Percentiles rank a stretch among this genome's conserved stretches.
Evolutionary conservation across 2,797 vertebrate genomes (phyloP).

Genomic region (Megaceryle alcyon): DNA sequence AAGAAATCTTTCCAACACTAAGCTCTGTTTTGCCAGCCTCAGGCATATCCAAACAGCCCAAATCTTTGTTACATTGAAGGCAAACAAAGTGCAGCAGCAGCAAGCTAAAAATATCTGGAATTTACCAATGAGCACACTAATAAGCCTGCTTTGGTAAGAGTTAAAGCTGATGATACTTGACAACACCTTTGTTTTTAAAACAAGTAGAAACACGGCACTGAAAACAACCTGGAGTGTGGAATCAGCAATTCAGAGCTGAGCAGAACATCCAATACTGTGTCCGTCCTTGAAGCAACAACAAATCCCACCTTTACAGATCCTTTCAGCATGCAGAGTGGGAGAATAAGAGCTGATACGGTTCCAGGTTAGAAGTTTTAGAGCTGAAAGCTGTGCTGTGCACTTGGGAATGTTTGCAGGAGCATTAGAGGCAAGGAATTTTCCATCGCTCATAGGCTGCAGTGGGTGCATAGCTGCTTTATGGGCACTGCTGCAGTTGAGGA

Average conservation of each 20-base stretch:
- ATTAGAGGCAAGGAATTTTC: conserved; percentile 60
- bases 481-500: background rate
- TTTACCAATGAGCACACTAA: conserved; percentile 46
- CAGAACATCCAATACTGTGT: background rate
- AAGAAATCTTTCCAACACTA: conserved; percentile 39
- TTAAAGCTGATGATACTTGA: conserved; percentile 54
- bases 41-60: conserved; percentile 49
- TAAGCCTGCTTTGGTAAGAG: conserved; percentile 35
- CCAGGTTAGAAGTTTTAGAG: conserved; percentile 53
- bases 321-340: conserved; percentile 5
- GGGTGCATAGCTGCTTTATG: background rate
- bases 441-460: background rate
- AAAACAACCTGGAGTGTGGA: background rate
- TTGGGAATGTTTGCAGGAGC: conserved; percentile 31
- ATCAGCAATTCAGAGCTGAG: background rate
- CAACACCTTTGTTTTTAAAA: conserved; percentile 8
- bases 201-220: background rate
- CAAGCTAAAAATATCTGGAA: conserved; percentile 56
- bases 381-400: conserved; percentile 16
- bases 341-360: conserved; percentile 19
- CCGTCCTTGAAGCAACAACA: conserved; percentile 21
- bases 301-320: background rate
- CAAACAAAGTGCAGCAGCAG: conserved; percentile 51
- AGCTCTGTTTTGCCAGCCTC: conserved; percentile 46
- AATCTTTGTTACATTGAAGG: conserved; percentile 30